phyloP scores from a whole-genome alignment of 2,797 vertebrate genomes.

The Novumbra hubbsi region DNA sequence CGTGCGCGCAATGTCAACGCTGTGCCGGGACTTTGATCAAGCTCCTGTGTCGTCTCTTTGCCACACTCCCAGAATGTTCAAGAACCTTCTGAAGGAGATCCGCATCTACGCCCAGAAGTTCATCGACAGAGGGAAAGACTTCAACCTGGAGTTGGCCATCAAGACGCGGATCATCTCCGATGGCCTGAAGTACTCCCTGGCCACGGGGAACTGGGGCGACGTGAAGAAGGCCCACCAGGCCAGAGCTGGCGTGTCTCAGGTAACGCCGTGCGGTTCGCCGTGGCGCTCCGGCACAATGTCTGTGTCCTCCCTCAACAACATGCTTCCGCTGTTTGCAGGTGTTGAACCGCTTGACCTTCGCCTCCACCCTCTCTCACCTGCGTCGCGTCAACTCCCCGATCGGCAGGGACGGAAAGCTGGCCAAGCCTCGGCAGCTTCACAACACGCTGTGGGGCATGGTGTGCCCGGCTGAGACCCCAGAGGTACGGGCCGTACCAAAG shows the following conservation, averaged over 20 bases:
- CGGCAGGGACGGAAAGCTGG: constrained; percentile 94
- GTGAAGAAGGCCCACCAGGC: constrained; percentile 99
- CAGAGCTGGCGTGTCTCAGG: constrained; percentile 96
- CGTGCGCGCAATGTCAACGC: neutral
- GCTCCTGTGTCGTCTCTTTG: neutral
- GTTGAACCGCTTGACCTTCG: constrained; percentile 95
- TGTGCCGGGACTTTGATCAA: neutral
- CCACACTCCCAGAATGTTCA: constrained; percentile 86
- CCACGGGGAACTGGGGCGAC: constrained; percentile 98
- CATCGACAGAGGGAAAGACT: constrained; percentile 96
- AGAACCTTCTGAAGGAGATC: constrained; percentile 98
- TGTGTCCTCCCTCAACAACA: neutral
- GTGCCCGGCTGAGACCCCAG: constrained; percentile 96
- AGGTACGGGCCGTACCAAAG: constrained; percentile 73
- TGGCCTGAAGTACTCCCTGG: constrained; percentile 94
- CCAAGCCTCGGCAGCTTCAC: constrained; percentile 94
- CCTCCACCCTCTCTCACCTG: constrained; percentile 94
- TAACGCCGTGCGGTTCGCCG: constrained; percentile 33
- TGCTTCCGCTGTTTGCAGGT: constrained; percentile 72
- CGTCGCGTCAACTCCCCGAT: constrained; percentile 95
- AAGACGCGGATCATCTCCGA: constrained; percentile 98
- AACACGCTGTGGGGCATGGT: constrained; percentile 99
- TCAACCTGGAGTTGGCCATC: constrained; percentile 96
- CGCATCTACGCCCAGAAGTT: constrained; percentile 98
- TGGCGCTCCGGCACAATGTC: neutral